These are phyloP conservation scores for Turritopsis dohrnii DNA, from an alignment of 30 jellyfish, hydroid and myxozoan species.

Conservation along the genomic window DNA sequence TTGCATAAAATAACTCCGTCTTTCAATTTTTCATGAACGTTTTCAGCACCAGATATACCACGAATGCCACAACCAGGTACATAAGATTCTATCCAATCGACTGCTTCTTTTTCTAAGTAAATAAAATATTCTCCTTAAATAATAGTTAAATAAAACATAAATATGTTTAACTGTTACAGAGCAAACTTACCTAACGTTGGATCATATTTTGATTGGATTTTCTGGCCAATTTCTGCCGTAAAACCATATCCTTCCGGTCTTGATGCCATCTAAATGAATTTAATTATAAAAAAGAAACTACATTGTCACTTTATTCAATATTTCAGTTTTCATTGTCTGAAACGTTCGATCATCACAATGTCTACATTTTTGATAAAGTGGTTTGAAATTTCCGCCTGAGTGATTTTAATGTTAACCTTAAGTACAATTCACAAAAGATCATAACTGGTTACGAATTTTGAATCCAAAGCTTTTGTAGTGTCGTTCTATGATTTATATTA, in stretches of 20 bases:
- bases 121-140: neutral
- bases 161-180: neutral
- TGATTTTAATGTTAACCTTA: too few relatives aligned
- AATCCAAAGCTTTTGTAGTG: too few relatives aligned
- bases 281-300: neutral
- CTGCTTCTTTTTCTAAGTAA: constrained; percentile 33
- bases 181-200: constrained; percentile 35
- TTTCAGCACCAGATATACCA: constrained; percentile 15
- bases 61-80: neutral
- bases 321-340: too few relatives aligned
- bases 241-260: constrained; percentile 95
- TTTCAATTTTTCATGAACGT: constrained; percentile 22
- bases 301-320: neutral
- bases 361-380: too few relatives aligned
- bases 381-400: too few relatives aligned
- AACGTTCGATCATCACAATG: too few relatives aligned
- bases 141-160: neutral
- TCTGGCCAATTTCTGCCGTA: constrained; percentile 74
- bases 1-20: constrained; percentile 78
- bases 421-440: too few relatives aligned
- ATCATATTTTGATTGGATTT: constrained; percentile 68
- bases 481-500: too few relatives aligned
- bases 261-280: constrained; percentile 46
- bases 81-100: constrained; percentile 78
- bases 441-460: too few relatives aligned